Conservation (phyloP, 2,113 vertebrate genomes). For the Eretmochelys imbricata region DNA sequence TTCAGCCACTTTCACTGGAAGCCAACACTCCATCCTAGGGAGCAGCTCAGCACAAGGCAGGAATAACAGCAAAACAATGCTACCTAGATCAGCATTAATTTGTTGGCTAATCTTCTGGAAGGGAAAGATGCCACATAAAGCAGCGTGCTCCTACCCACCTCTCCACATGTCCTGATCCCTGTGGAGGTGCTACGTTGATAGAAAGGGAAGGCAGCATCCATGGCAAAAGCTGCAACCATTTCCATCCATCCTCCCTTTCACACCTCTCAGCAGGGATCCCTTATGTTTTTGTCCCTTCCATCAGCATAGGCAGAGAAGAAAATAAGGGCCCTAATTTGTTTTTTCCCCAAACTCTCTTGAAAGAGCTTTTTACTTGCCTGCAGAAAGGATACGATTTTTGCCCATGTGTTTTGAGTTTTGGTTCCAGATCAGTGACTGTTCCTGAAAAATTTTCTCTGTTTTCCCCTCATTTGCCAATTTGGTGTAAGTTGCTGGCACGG, state of each 20-base stretch:
- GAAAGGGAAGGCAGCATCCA: no score
- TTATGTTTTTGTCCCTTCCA: no score
- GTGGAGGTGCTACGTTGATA: neutral
- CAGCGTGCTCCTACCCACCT: neutral
- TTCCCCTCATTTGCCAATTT: neutral
- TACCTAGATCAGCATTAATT: neutral
- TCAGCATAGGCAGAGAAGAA: no score
- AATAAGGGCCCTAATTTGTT: no score
- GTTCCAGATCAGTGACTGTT: neutral
- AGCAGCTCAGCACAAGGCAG: no score
- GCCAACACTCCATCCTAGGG: no score
- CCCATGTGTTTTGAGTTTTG: neutral
- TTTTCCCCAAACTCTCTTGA: no score
- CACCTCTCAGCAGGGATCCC: no score
- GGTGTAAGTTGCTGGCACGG: neutral
- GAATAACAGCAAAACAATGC: no score
- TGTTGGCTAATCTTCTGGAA: neutral
- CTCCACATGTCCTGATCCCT: neutral
- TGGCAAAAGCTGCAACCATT: no score
- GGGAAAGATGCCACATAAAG: neutral
- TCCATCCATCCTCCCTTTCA: no score
- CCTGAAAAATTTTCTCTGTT: rapidly evolving
- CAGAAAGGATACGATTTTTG: neutral
- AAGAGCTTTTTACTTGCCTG: neutral
- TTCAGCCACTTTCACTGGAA: no score